Evolutionary conservation across 1,140 invertebrate species (phyloP), one percentile per base, ranked within the genome.

Genomic region (Chlorops oryzae): DNA sequence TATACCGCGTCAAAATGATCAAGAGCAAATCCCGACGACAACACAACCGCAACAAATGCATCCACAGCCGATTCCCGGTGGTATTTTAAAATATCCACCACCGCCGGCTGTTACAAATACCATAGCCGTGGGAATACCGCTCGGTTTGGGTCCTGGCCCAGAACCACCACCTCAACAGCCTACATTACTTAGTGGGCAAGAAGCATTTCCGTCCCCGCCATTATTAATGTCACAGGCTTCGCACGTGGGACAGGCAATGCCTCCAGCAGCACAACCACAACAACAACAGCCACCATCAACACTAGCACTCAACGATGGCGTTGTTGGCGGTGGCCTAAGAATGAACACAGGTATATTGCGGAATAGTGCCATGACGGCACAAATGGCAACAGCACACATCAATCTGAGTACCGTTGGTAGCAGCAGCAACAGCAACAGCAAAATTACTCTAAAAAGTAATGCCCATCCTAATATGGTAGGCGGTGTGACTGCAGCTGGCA

Each of bases 231-330:
- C 13, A 45, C 21, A 32, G 27, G 25, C 17, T 13, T 28, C 15
- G 17, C 41, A 9, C 25, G 18, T 27, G 28, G 23, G 10, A 27
- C 41, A 15, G n/a, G 49, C 37, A 20, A 28, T 44, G 27, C 52
- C 32, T 34, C 17, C 51, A 28, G 62, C 54, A 24, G 57, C 62
- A 35, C 60, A 61, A 6, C 47, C 63, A 1, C 64, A 67, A 20
- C 46, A 32, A 10, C 46, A 18, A 48, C 15, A 23, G 45, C 32
- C 50, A 41, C 50, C 61, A 13, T 34, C 59, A 28, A 47, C 55
- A 23, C 45, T 59, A 3, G 41, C 59, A 21, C 24, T 40, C 46
- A 21, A 43, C 39, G 24, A 21, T 34, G 41, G 42, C 9, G 28
- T 9, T 15, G 28, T 9, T 15, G 28, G 28, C 9, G 28, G 7